Base-by-base conservation (phyloP, 1,140 invertebrate species). In the Drosophila bocqueti region DNA sequence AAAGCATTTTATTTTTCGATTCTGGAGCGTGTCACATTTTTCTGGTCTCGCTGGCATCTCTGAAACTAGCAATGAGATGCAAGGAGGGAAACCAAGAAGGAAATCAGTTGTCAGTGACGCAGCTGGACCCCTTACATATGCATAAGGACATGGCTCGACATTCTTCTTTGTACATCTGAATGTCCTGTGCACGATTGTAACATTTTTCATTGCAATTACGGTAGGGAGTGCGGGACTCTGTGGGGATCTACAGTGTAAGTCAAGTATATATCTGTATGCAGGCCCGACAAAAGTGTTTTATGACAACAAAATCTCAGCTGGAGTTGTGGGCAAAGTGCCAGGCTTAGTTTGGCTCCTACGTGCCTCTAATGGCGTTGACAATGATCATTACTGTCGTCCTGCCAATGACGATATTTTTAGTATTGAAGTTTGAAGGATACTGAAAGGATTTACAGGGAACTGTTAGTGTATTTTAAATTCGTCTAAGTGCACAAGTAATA, bases 171-270 rank as follows among this genome's bases (percentile, higher is more conserved):
- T 75, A 59, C 81, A 81, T 81, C 80, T 83, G 76, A 87, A 87
- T 89, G 81, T 78, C 62, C 84, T 72, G 65, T 54, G 66, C 81
- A 89, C 81, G 84, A 89, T 81, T 87, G 84, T 79, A 72, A 68
- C 76, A 81, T 87, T 83, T 87, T 69, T 84, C 84, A 90, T 89
- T 73, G 81, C 78, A 89, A 83, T 82, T 80, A 76, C 76, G 47
- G 31, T 4, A 10, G 65, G n/a, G 40, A 11, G 9, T 21, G 24
- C 10, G 24, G 45, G 43, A 4, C 36, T 24, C 47, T 13, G 42
- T 40, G 38, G 54, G 54, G 13, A 21, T 54, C 18, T 36, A 10
- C 34, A 36, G 18, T 54, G 31, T 15, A 24, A 24, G 21, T 16
- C 18, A 55, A 55, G 18, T 55, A 55, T 55, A 55, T 54, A 21